These are phyloP conservation scores for Halcyon chelicuti DNA, from an alignment of 2,797 vertebrate species.

Conservation along the genomic window DNA sequence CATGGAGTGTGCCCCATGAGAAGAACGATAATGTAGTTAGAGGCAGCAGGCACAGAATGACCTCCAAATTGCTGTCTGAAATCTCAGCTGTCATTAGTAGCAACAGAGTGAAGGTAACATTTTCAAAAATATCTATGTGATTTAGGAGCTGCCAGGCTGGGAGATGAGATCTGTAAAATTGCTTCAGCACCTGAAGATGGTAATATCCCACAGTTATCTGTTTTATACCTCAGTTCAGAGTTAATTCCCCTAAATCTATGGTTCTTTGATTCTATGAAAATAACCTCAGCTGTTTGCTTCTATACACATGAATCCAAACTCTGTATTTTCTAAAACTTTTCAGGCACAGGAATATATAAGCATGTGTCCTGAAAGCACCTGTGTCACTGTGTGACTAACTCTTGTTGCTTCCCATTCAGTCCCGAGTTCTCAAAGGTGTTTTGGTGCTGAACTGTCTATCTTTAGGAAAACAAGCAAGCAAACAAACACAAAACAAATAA, in stretches of 20 bases:
- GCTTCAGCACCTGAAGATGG: neutral
- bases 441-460: neutral
- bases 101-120: neutral
- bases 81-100: neutral
- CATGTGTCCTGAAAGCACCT: neutral
- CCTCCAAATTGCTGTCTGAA: neutral
- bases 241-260: neutral
- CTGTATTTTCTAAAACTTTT: neutral
- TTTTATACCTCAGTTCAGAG: neutral
- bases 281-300: neutral
- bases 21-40: neutral
- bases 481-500: too few species aligned
- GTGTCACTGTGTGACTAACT: neutral
- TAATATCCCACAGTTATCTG: neutral
- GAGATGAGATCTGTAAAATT: slow-evolving; percentile 6
- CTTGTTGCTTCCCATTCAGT: neutral
- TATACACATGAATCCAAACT: neutral
- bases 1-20: neutral
- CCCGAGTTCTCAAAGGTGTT: neutral
- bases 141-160: neutral
- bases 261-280: neutral
- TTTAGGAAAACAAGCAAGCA: neutral
- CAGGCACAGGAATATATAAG: neutral
- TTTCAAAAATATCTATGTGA: neutral
- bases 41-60: neutral